phyloP scores from a whole-genome alignment of 2,113 vertebrate species.

The Nothoprocta perdicaria region DNA sequence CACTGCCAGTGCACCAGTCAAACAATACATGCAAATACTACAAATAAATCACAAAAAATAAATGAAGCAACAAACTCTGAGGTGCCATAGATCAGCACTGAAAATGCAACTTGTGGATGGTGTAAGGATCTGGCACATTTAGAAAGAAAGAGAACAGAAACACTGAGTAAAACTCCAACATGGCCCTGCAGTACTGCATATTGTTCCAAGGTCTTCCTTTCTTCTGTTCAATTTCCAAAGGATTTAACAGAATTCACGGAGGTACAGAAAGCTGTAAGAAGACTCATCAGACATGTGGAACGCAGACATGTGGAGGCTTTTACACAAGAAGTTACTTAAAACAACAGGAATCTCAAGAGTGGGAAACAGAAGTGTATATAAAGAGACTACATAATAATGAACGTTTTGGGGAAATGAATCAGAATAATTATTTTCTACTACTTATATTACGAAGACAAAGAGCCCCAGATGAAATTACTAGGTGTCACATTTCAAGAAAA shows the following conservation, averaged over 20 bases:
- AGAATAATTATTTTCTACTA: slow-evolving; percentile 30
- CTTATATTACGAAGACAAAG: neutral
- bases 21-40: neutral
- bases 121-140: neutral
- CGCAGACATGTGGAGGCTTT: neutral
- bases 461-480: neutral
- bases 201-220: neutral
- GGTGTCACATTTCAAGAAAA: neutral
- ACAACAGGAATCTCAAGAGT: neutral
- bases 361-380: neutral
- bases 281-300: neutral
- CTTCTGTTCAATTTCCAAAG: neutral
- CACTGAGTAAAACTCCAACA: neutral
- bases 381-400: neutral
- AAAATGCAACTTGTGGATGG: neutral
- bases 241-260: neutral
- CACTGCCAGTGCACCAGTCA: accelerated
- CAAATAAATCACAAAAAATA: neutral
- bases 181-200: neutral
- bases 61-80: neutral
- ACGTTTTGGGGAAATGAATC: neutral
- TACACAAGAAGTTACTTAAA: neutral
- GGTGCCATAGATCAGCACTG: neutral
- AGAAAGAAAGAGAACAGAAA: neutral
- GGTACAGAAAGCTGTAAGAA: neutral